These are phyloP conservation scores for Bovichtus variegatus DNA, from an alignment of 2,797 vertebrate genomes.

Conservation along the genomic window DNA sequence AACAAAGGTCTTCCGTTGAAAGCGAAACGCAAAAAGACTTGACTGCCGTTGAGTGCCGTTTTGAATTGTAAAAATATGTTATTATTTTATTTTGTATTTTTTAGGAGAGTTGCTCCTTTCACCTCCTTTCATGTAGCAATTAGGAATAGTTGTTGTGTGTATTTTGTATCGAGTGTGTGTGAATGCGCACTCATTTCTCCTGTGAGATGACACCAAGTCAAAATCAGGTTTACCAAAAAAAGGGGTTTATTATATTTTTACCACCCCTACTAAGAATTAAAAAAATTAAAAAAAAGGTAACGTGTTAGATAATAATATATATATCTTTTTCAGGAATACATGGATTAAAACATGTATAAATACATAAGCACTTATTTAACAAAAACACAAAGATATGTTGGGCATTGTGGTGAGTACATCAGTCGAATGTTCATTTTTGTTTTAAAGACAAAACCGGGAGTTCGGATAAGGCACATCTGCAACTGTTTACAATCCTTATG, in stretches of 20 bases:
- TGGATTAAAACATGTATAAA: slow-evolving; percentile 84
- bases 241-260: slow-evolving; percentile 82
- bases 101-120: too few species aligned
- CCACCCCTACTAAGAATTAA: slow-evolving; percentile 72
- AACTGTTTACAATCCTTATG: slow-evolving; percentile 40
- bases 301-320: slow-evolving; percentile 78
- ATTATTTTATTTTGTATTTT: neutral
- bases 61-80: neutral
- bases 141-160: neutral
- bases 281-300: slow-evolving; percentile 78
- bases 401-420: slow-evolving; percentile 69
- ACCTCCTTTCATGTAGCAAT: neutral
- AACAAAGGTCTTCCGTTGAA: neutral
- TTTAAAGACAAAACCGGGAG: slow-evolving; percentile 43
- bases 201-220: slow-evolving; percentile 30
- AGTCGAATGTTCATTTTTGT: slow-evolving; percentile 52
- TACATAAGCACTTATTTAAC: slow-evolving; percentile 72
- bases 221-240: slow-evolving; percentile 71
- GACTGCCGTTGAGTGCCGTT: too few species aligned
- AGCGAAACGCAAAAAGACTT: neutral
- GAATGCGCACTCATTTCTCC: neutral
- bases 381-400: slow-evolving; percentile 78
- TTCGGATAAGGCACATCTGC: slow-evolving; percentile 70
- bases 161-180: neutral
- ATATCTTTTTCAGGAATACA: slow-evolving; percentile 74